Conservation (phyloP, 2,888 invertebrate species). For the Napeogenes inachia region DNA sequence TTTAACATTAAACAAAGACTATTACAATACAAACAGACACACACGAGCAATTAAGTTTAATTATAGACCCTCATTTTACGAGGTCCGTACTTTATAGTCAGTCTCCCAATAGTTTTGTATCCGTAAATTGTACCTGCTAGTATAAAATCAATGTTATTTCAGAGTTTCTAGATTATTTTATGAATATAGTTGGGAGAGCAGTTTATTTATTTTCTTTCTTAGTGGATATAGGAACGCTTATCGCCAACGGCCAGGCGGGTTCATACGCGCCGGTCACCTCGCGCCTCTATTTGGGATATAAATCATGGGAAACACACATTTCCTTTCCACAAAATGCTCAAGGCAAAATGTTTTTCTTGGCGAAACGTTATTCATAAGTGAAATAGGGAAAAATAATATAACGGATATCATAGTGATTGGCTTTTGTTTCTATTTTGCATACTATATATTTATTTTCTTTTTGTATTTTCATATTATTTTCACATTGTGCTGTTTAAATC, state of each 20-base stretch:
- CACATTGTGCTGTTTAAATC: not conserved
- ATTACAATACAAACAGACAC: slow-evolving; percentile 22
- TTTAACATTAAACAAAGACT: slow-evolving; percentile 10
- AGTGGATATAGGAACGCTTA: slow-evolving; percentile 65
- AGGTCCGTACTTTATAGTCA: slow-evolving; percentile 42
- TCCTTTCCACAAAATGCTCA: slow-evolving; percentile 67
- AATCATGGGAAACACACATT: slow-evolving; percentile 75
- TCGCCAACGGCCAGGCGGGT: slow-evolving; percentile 67
- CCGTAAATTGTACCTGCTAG: slow-evolving; percentile 23
- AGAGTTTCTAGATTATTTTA: slow-evolving; percentile 50
- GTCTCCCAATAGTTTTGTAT: slow-evolving; percentile 44
- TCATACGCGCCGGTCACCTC: slow-evolving; percentile 58
- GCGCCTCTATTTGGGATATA: slow-evolving; percentile 66
- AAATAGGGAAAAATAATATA: slow-evolving; percentile 36
- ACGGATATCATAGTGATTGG: slow-evolving; percentile 21
- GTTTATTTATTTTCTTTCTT: slow-evolving; percentile 72
- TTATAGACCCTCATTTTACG: slow-evolving; percentile 39
- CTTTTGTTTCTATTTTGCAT: slow-evolving; percentile 11
- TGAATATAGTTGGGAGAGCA: slow-evolving; percentile 56
- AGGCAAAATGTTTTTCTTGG: slow-evolving; percentile 61
- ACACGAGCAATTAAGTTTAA: slow-evolving; percentile 38
- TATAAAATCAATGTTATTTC: slow-evolving; percentile 24
- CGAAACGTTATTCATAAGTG: slow-evolving; percentile 51
- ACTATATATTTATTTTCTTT: slow-evolving; percentile 8
- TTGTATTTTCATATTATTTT: slow-evolving; percentile 1